These are phyloP conservation scores for Nasonia oneida DNA, from an alignment of 2,888 invertebrate species.

Conservation along the genomic window DNA sequence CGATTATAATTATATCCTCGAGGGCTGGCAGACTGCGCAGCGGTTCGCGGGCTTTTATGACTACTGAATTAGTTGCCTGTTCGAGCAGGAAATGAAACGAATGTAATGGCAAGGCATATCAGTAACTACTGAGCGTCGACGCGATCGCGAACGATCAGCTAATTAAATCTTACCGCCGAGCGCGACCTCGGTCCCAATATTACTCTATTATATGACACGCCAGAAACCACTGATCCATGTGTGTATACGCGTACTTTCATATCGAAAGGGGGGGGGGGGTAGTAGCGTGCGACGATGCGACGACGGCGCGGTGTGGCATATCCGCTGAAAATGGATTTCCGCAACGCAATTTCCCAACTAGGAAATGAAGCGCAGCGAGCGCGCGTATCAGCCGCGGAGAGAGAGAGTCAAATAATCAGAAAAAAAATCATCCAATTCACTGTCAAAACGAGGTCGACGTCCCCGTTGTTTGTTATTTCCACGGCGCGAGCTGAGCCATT, in stretches of 20 bases:
- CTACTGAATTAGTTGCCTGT: too few species aligned
- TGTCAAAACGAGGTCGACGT: constrained; percentile 36
- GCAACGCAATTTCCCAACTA: constrained; percentile 70
- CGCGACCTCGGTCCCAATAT: neutral
- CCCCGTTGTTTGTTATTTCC: constrained; percentile 1
- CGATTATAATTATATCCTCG: neutral
- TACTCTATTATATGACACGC: neutral
- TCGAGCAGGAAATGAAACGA: too few species aligned
- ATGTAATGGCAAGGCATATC: neutral
- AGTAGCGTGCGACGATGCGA: neutral
- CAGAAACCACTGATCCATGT: neutral
- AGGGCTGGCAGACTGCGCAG: neutral
- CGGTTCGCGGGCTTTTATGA: too few species aligned
- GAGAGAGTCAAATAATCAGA: constrained; percentile 44
- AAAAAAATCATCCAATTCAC: constrained; percentile 45
- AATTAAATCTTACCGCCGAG: neutral
- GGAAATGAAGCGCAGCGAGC: constrained; percentile 70
- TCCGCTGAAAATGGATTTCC: constrained; percentile 70
- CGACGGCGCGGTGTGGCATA: neutral
- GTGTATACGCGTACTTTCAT: neutral
- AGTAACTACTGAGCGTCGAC: neutral
- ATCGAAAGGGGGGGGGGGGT: neutral
- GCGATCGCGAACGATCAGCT: neutral
- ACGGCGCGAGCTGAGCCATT: neutral
- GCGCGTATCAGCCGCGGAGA: constrained; percentile 55